These are phyloP conservation scores for Xenopus borealis DNA, from an alignment of 2,113 vertebrate species.

Conservation along the genomic window DNA sequence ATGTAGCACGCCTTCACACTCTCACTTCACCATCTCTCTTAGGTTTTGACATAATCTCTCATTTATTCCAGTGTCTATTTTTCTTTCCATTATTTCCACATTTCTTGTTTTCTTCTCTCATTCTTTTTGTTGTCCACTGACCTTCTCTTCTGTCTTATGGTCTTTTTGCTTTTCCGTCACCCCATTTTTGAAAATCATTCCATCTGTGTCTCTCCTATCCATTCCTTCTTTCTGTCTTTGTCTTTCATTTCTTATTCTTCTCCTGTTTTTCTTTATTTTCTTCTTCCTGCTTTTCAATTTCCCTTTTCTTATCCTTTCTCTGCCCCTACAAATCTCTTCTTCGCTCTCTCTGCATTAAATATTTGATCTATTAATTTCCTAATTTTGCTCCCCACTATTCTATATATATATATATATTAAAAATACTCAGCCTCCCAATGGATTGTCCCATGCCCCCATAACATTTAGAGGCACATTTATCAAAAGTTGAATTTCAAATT, in stretches of 20 bases:
- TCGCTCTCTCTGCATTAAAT: too few relatives aligned
- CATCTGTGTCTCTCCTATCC: neutral
- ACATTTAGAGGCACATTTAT: too few relatives aligned
- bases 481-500: too few relatives aligned
- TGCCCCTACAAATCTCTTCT: too few relatives aligned
- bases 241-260: neutral
- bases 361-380: too few relatives aligned
- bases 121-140: neutral
- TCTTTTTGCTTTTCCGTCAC: neutral
- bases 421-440: too few relatives aligned
- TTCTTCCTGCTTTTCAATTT: neutral
- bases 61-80: neutral
- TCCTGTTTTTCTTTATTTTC: neutral
- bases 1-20: too few relatives aligned
- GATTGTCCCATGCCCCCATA: too few relatives aligned
- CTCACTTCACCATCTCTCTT: too few relatives aligned
- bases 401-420: too few relatives aligned
- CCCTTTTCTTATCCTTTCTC: neutral
- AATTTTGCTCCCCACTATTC: too few relatives aligned
- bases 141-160: neutral
- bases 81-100: neutral
- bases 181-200: neutral
- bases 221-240: neutral
- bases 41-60: too few relatives aligned
- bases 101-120: neutral